Base-by-base conservation (phyloP, 2,797 vertebrate genomes). In the Diplodus puntazzo region DNA sequence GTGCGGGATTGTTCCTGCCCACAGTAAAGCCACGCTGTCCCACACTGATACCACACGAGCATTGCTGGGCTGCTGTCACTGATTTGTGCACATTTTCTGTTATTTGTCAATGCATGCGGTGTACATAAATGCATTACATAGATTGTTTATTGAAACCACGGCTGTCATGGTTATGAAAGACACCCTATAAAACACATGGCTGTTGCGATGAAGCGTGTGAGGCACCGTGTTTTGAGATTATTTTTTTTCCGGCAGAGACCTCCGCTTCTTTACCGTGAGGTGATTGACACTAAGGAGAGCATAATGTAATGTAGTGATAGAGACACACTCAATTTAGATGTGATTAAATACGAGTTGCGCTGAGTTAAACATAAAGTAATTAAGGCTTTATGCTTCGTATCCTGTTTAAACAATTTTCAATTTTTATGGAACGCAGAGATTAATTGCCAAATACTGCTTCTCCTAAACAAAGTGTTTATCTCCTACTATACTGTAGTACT, bases 101-200 rank as follows among this genome's bases (percentile, higher is more conserved):
- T 71, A 42, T 49, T 76, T 68, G 62, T 12, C 30, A 58, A 68
- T 45, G 9, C 21, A 18, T 61, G 55, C 42, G 30, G 48, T 30
- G 13, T 30, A 13, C 69, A 48, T 76, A 73, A 80, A 79, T 25
- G 3, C 25, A 25, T 25, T 25, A 25, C 3, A 25, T 69, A 72
- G 57, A 62, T 17, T 55, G 27, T 71, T 63, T 52, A 73, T 49
- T 63, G 55, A 68, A 75, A 75, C 73, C 42, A 62, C 3, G 18
- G 21, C 55, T 50, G 48, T 50, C 53, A n/a, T 39, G 6, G 45
- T 18, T 65, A 66, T 53, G 42, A 74, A 55, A 61, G 61, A 45
- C 12, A 0, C 0, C 34, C 23, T 3, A 11, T n/a, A 4, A 50
- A 69, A 65, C 30, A 60, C 60, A 54, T 11, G 46, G 48, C 25